phyloP scores from a whole-genome alignment of 2,113 vertebrate genomes.

The Coracopsis vasa region DNA sequence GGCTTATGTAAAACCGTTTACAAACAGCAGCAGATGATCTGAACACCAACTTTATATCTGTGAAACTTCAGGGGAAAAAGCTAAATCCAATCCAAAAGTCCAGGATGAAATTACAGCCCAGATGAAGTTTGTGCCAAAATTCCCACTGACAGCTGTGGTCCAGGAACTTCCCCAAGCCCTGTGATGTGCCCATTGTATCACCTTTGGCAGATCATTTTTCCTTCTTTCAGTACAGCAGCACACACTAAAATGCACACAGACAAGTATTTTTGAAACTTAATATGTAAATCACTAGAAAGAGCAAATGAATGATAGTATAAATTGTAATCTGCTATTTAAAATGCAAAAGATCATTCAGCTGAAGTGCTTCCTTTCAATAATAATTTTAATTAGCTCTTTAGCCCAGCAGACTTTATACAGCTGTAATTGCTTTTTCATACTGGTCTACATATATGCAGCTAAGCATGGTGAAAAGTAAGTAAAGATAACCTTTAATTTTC shows the following conservation, averaged over 20 bases:
- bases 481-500: neutral
- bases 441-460: neutral
- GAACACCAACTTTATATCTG: neutral
- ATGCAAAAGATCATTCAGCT: neutral
- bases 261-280: neutral
- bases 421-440: neutral
- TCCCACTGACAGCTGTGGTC: neutral
- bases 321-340: neutral
- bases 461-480: neutral
- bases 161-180: neutral
- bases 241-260: neutral
- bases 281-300: neutral
- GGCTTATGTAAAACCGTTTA: neutral
- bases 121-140: neutral
- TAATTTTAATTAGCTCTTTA: conserved; percentile 31
- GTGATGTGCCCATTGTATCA: neutral
- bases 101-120: neutral
- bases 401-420: neutral
- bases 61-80: conserved; percentile 19
- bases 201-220: neutral
- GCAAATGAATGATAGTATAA: neutral
- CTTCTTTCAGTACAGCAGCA: neutral
- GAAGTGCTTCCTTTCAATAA: neutral
- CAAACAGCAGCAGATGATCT: neutral
- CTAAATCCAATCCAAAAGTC: neutral